These are phyloP conservation scores for Drosophila niveifrons DNA, from an alignment of 2,888 invertebrate species.

Conservation along the genomic window DNA sequence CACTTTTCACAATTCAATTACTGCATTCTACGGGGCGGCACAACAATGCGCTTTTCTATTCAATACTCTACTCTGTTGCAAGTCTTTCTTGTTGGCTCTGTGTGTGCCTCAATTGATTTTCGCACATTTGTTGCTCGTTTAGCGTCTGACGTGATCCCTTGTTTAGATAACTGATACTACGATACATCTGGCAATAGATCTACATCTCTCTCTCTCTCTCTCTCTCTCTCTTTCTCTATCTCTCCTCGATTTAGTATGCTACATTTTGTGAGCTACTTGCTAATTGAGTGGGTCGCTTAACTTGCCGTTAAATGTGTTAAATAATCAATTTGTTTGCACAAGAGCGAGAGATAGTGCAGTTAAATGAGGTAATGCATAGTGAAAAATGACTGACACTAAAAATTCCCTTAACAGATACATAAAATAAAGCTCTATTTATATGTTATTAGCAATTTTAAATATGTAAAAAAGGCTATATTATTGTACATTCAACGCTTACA, in stretches of 20 bases:
- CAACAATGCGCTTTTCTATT: slow-evolving; percentile 71
- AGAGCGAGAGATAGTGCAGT: neutral
- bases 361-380: neutral
- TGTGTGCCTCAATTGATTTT: slow-evolving; percentile 72
- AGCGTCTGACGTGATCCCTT: slow-evolving; percentile 65
- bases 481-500: too few relatives aligned
- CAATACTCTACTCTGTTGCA: neutral
- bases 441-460: too few relatives aligned
- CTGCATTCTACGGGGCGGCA: slow-evolving; percentile 41
- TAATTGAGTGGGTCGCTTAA: slow-evolving; percentile 59
- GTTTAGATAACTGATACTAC: slow-evolving; percentile 56
- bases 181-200: slow-evolving; percentile 28
- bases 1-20: slow-evolving; percentile 75
- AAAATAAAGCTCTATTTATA: too few relatives aligned
- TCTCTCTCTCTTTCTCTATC: neutral
- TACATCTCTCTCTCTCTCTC: neutral
- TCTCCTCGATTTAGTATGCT: slow-evolving; percentile 15
- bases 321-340: slow-evolving; percentile 20
- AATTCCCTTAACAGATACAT: too few relatives aligned
- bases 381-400: too few relatives aligned
- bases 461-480: too few relatives aligned
- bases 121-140: slow-evolving; percentile 57
- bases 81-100: slow-evolving; percentile 18
- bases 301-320: slow-evolving; percentile 67
- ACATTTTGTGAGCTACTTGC: slow-evolving; percentile 51